Conservation (phyloP, 2,797 vertebrate genomes). For the Microtus agrestis region DNA sequence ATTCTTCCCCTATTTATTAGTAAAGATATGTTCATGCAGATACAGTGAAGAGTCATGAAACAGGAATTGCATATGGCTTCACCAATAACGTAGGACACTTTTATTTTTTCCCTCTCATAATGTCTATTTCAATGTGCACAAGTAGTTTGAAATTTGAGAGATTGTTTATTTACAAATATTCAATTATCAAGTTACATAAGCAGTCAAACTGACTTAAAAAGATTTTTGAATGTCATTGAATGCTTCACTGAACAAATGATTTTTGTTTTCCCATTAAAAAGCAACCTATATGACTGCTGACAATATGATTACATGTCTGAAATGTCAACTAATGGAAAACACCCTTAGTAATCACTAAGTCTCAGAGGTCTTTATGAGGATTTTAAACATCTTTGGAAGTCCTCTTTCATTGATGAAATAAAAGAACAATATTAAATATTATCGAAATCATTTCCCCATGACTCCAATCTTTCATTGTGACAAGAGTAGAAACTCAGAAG, state of each 20-base stretch:
- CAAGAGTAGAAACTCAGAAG: not conserved
- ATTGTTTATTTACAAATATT: constrained; percentile 50
- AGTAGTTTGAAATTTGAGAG: constrained; percentile 37
- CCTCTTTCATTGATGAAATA: not conserved
- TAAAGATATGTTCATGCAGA: not conserved
- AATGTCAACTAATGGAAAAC: constrained; percentile 45
- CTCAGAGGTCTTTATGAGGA: not conserved
- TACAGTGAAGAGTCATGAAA: not conserved
- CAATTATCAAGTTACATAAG: not conserved
- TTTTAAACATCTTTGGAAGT: constrained; percentile 33
- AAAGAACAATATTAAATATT: constrained; percentile 17
- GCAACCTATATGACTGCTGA: not conserved
- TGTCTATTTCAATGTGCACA: not conserved
- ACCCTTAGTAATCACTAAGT: not conserved
- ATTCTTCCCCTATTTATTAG: not conserved
- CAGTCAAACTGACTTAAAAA: constrained; percentile 24
- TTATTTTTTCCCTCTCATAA: not conserved
- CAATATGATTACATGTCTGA: not conserved
- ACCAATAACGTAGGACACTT: not conserved
- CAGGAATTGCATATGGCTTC: not conserved
- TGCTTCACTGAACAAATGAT: not conserved
- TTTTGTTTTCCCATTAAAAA: constrained; percentile 44
- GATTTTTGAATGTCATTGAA: constrained; percentile 33
- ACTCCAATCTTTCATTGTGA: not conserved
- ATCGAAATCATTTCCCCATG: constrained; percentile 6